A percentile compares a stretch with the other conserved stretches of the same genome.
These are phyloP conservation scores for Plebejus anna DNA, from an alignment of 2,888 invertebrate species.

Conservation along the genomic window DNA sequence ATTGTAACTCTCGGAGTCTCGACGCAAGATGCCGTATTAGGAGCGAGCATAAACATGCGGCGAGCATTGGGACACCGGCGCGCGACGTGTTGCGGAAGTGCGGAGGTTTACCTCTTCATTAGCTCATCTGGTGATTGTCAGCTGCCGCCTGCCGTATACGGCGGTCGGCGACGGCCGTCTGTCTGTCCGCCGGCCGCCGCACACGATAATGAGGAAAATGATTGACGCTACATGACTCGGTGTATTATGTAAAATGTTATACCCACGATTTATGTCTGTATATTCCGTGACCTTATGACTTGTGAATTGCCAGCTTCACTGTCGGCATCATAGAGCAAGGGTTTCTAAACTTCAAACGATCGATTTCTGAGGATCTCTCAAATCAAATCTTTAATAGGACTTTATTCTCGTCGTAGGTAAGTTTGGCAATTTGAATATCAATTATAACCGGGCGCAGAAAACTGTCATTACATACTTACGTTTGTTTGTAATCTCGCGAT, in stretches of 20 bases:
- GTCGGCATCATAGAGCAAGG: neutral
- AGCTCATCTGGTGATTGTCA: neutral
- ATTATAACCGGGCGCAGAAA: too few relatives aligned
- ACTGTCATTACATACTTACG: too few relatives aligned
- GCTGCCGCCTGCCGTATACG: neutral
- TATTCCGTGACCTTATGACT: neutral
- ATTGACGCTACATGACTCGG: neutral
- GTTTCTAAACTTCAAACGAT: neutral
- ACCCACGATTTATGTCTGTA: neutral
- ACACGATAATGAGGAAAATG: slow-evolving; percentile 1
- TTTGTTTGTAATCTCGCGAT: too few relatives aligned
- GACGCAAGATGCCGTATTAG: neutral
- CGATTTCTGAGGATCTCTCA: too few relatives aligned
- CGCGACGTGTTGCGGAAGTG: neutral
- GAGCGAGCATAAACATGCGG: neutral
- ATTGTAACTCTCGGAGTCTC: neutral
- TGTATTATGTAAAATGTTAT: neutral
- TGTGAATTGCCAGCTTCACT: neutral
- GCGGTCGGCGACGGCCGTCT: neutral
- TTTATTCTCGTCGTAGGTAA: too few relatives aligned
- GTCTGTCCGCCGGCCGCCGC: neutral
- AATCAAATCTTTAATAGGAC: too few relatives aligned
- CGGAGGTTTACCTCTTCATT: slow-evolving; percentile 8
- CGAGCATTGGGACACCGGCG: neutral
- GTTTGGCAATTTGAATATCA: too few relatives aligned